Conservation (phyloP, 35 echinoderm and acorn worm species). For the Hemicentrotus pulcherrimus region DNA sequence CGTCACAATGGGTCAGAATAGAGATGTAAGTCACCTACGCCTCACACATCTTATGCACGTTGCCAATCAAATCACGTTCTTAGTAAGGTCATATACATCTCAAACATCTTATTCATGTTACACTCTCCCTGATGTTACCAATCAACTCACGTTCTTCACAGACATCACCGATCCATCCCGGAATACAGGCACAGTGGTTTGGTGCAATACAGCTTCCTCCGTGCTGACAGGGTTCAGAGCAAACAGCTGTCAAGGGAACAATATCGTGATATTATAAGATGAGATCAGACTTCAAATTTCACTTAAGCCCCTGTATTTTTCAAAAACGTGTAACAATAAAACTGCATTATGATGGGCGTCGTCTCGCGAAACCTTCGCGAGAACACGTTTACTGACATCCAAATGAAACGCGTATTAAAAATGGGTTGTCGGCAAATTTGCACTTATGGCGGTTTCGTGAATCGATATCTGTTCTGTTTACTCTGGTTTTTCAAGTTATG, state of each 20-base stretch:
- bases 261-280: neutral
- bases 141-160: constrained; percentile 44
- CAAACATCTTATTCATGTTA: neutral
- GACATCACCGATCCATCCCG: constrained; percentile 63
- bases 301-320: neutral
- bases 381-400: too few species aligned
- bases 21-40: too few species aligned
- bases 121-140: neutral
- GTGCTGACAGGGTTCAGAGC: constrained; percentile 64
- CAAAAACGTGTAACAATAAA: neutral
- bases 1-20: too few species aligned
- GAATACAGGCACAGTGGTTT: constrained; percentile 56
- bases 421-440: too few species aligned
- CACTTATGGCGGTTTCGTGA: too few species aligned
- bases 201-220: constrained; percentile 62
- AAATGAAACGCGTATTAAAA: too few species aligned
- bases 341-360: too few species aligned
- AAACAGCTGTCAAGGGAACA: neutral
- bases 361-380: too few species aligned
- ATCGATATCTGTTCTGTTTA: too few species aligned
- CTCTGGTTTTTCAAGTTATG: too few species aligned
- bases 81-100: neutral
- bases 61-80: neutral
- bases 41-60: neutral
- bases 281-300: neutral